A percentile compares a stretch with the other conserved stretches of the same genome.
Evolutionary conservation across 2,888 invertebrate species (phyloP).

Genomic region (Cheilosia scutellata): DNA sequence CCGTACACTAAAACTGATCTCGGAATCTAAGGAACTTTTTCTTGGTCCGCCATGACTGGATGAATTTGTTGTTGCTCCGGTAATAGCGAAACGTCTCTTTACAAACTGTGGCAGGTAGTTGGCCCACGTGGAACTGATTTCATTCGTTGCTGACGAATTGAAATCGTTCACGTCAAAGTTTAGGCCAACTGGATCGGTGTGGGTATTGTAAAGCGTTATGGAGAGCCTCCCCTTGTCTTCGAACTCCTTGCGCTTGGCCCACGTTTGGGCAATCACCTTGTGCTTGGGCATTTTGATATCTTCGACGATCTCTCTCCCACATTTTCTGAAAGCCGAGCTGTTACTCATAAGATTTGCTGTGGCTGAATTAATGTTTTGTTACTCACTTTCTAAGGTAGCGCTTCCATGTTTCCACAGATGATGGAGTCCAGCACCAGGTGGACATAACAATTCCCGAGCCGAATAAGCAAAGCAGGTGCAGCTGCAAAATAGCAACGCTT

Average conservation of each 20-base stretch:
- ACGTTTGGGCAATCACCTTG: conserved; percentile 95
- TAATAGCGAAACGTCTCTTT: conserved; percentile 92
- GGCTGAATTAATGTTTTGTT: background rate
- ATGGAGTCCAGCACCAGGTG: conserved; percentile 96
- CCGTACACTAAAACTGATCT: conserved; percentile 91
- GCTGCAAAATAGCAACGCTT: conserved; percentile 91
- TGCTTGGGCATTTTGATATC: conserved; percentile 93
- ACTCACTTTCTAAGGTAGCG: conserved; percentile 91
- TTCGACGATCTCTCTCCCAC: conserved; percentile 88
- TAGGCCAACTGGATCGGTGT: conserved; percentile 95
- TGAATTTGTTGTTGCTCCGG: conserved; percentile 85
- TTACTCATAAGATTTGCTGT: conserved; percentile 2
- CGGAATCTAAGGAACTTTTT: conserved; percentile 88
- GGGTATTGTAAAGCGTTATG: conserved; percentile 93
- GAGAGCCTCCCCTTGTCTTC: conserved; percentile 93
- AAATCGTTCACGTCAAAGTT: conserved; percentile 87
- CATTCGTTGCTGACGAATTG: conserved; percentile 91
- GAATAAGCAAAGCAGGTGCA: conserved; percentile 93
- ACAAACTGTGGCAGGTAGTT: conserved; percentile 95
- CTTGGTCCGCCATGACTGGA: conserved; percentile 86
- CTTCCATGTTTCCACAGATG: conserved; percentile 93
- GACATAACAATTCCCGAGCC: conserved; percentile 95
- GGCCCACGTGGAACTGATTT: conserved; percentile 96
- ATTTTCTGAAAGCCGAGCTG: conserved; percentile 86
- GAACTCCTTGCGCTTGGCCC: conserved; percentile 93